These are phyloP conservation scores for Junonia oenone DNA, from an alignment of 2,888 invertebrate genomes.

Conservation along the genomic window DNA sequence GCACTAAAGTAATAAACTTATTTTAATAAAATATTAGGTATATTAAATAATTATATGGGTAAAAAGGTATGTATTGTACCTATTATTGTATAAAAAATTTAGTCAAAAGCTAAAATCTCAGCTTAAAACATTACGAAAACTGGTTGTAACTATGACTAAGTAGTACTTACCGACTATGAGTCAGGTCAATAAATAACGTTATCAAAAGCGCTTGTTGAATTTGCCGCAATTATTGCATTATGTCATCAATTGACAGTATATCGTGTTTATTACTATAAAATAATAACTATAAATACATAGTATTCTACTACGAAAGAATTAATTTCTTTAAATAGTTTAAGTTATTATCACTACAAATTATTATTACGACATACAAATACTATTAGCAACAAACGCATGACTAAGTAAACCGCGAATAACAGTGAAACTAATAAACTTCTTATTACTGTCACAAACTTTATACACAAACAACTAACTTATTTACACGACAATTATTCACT, in stretches of 20 bases:
- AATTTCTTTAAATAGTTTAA: no score
- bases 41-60: no score
- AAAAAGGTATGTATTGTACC: no score
- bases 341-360: background rate
- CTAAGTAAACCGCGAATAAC: conserved; percentile 5
- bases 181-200: conserved; percentile 16
- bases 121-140: background rate
- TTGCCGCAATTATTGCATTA: conserved; percentile 18
- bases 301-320: no score
- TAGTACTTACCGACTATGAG: conserved; percentile 12
- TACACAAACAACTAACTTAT: background rate
- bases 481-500: background rate
- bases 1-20: no score
- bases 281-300: no score
- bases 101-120: background rate
- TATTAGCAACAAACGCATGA: background rate
- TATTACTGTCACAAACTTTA: conserved; percentile 1
- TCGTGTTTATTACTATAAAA: background rate
- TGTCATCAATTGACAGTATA: conserved; percentile 3
- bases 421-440: conserved; percentile 4
- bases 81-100: background rate
- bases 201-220: conserved; percentile 13
- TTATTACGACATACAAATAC: background rate
- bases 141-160: background rate
- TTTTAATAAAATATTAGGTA: no score